phyloP scores from a whole-genome alignment of 2,797 vertebrate genomes.

The Calcarius lapponicus region DNA sequence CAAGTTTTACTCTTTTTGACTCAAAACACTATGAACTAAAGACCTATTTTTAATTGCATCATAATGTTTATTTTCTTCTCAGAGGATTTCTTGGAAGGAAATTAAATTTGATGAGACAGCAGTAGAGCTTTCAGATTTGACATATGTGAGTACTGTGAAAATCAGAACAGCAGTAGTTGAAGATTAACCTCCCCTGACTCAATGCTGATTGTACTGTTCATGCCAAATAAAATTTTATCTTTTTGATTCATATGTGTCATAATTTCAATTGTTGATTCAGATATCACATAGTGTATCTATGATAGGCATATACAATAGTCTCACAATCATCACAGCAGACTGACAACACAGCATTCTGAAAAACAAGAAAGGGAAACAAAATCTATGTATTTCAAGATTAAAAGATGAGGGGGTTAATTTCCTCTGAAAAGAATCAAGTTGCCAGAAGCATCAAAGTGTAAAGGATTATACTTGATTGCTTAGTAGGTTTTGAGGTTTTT shows the following conservation, averaged over 20 bases:
- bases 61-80: background rate
- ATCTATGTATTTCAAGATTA: background rate
- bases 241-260: background rate
- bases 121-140: background rate
- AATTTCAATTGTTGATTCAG: background rate
- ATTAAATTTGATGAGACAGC: background rate
- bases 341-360: background rate
- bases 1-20: background rate
- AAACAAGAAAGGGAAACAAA: background rate
- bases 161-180: background rate
- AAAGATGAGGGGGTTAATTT: background rate
- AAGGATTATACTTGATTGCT: background rate
- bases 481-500: background rate
- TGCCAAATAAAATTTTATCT: background rate
- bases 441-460: background rate
- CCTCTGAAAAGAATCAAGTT: background rate
- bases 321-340: background rate
- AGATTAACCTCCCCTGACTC: background rate
- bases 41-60: background rate
- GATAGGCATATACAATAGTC: background rate
- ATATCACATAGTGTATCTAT: background rate
- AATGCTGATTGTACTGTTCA: background rate
- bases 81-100: background rate
- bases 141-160: background rate
- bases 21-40: background rate